Percentiles rank a stretch among this genome's conserved stretches.
phyloP scores from a whole-genome alignment of 2,888 invertebrate species.

The Cheilosia urbana region DNA sequence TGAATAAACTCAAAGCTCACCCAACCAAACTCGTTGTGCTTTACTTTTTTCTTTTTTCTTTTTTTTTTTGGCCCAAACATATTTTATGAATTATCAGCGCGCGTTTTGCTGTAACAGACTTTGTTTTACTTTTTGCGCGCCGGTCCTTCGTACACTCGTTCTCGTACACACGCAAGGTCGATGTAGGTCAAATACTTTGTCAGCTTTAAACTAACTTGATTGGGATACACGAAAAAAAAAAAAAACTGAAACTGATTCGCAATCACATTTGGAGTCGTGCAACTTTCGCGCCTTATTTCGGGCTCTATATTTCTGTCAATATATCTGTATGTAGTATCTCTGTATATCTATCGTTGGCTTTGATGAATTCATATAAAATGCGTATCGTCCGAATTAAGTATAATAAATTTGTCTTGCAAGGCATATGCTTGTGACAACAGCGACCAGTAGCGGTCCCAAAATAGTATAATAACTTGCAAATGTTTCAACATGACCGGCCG shows the following conservation, averaged over 20 bases:
- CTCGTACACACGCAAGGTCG: slow-evolving; percentile 63
- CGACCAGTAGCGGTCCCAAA: slow-evolving; percentile 17
- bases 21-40: slow-evolving; percentile 25
- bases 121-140: slow-evolving; percentile 14
- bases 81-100: slow-evolving; percentile 39
- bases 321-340: slow-evolving; percentile 10
- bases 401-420: slow-evolving; percentile 56
- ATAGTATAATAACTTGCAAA: slow-evolving; percentile 11
- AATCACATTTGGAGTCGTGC: slow-evolving; percentile 61
- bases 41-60: slow-evolving; percentile 1
- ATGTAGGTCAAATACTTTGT: slow-evolving; percentile 73
- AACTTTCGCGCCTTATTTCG: slow-evolving; percentile 47
- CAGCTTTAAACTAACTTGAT: slow-evolving; percentile 64
- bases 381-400: slow-evolving; percentile 58
- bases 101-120: slow-evolving; percentile 55
- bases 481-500: slow-evolving; percentile 27
- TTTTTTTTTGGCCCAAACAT: not conserved
- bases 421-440: slow-evolving; percentile 10
- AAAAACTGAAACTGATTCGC: slow-evolving; percentile 50
- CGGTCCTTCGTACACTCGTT: not conserved
- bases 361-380: slow-evolving; percentile 69
- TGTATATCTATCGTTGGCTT: slow-evolving; percentile 50
- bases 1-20: slow-evolving; percentile 68
- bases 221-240: slow-evolving; percentile 36
- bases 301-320: slow-evolving; percentile 16